phyloP scores from a whole-genome alignment of 2,797 vertebrate species.

The Gobionotothen gibberifrons region DNA sequence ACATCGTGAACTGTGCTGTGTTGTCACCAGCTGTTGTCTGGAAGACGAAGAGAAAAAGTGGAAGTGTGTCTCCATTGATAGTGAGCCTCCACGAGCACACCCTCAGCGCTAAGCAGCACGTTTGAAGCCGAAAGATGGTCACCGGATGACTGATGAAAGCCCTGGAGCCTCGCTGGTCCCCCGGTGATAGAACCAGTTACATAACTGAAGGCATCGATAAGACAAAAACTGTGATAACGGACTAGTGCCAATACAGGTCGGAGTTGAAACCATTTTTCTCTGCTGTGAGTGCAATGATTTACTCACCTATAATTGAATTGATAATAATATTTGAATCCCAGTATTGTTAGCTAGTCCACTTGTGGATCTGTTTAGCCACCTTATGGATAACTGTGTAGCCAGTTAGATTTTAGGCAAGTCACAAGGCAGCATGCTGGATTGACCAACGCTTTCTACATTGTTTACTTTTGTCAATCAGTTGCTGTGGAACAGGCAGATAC shows the following conservation, averaged over 20 bases:
- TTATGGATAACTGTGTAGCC: not conserved
- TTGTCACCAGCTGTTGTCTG: conserved; percentile 81
- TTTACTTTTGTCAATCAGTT: conserved; percentile 43
- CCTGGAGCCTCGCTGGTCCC: conserved; percentile 29
- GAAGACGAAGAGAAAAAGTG: conserved; percentile 65
- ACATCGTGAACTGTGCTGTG: conserved; percentile 67
- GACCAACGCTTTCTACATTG: conserved; percentile 16
- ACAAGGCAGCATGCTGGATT: conserved; percentile 21
- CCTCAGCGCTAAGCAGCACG: not conserved
- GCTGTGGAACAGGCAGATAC: not conserved
- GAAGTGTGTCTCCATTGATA: conserved; percentile 16
- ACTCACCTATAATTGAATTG: not conserved
- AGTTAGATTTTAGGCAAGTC: conserved; percentile 31
- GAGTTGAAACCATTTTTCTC: conserved; percentile 72
- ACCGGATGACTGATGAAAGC: conserved; percentile 24
- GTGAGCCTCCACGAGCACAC: conserved; percentile 1
- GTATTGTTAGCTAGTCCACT: not conserved
- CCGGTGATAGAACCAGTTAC: conserved; percentile 38
- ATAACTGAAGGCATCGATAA: conserved; percentile 61
- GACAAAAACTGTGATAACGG: conserved; percentile 63
- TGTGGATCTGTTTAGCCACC: conserved; percentile 25
- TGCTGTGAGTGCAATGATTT: conserved; percentile 57
- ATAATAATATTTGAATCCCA: not conserved
- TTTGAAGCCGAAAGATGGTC: not conserved
- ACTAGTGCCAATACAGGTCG: conserved; percentile 58